These are phyloP conservation scores for Protobothrops mucrosquamatus DNA, from an alignment of 2,113 vertebrate species.

Conservation along the genomic window DNA sequence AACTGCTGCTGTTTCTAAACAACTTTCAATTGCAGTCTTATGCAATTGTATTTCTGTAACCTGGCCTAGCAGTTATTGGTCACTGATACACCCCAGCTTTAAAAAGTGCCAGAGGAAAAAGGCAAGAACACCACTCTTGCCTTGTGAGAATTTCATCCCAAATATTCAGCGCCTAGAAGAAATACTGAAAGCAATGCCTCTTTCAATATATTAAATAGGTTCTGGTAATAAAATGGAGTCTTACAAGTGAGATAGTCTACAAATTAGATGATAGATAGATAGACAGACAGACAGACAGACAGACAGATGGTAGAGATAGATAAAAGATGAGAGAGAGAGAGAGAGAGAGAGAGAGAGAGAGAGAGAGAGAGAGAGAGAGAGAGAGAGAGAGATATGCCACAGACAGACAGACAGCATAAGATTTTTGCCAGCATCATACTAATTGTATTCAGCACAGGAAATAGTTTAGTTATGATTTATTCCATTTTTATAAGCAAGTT, in stretches of 20 bases:
- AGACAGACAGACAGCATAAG: neutral
- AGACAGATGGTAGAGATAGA: neutral
- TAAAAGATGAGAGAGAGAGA: neutral
- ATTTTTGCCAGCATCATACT: no score
- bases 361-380: neutral
- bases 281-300: neutral
- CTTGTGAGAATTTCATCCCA: neutral
- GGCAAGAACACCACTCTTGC: neutral
- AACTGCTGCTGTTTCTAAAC: neutral
- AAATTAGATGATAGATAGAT: neutral
- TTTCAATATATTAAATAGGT: neutral
- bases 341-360: neutral
- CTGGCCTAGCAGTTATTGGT: neutral
- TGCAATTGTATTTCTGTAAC: neutral
- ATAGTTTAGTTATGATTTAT: no score
- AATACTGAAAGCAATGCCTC: neutral
- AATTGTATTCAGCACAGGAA: neutral
- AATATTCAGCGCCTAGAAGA: neutral
- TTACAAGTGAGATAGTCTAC: no score
- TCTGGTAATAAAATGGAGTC: neutral
- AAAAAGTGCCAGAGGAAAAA: neutral
- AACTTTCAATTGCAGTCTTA: neutral
- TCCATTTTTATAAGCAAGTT: neutral
- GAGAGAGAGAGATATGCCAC: neutral
- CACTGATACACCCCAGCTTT: neutral